Percentiles rank a stretch among this genome's conserved stretches.
Evolutionary conservation across 2,113 vertebrate genomes (phyloP).

Genomic region (Serinus canaria): DNA sequence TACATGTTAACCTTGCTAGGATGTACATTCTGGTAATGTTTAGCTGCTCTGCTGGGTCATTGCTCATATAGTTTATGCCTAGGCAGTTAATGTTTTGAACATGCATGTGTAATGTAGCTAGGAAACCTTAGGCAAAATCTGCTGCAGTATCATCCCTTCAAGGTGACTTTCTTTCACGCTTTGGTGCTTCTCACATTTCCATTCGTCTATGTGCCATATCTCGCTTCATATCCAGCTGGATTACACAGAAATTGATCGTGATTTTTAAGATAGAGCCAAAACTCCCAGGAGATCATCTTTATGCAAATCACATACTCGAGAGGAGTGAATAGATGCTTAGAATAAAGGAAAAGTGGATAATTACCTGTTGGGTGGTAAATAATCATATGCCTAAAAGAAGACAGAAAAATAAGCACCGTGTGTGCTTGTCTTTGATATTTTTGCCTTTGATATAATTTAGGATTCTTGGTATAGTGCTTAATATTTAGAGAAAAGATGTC

Average conservation of each 20-base stretch:
- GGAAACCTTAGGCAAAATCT: slow-evolving; percentile 1
- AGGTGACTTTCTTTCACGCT: slow-evolving; percentile 71
- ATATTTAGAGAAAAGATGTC: slow-evolving; percentile 8
- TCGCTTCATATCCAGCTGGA: slow-evolving; percentile 53
- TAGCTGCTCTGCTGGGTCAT: background rate
- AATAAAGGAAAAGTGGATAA: slow-evolving; percentile 66
- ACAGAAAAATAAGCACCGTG: slow-evolving; percentile 34
- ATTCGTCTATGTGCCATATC: slow-evolving; percentile 4
- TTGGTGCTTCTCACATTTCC: slow-evolving; percentile 60
- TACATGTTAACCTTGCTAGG: background rate
- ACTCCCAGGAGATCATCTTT: slow-evolving; percentile 51
- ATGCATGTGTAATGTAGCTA: background rate
- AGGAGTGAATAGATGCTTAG: slow-evolving; percentile 49
- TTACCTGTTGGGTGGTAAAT: slow-evolving; percentile 67
- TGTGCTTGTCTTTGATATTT: slow-evolving; percentile 39
- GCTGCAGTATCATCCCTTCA: slow-evolving; percentile 38
- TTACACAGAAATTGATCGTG: slow-evolving; percentile 62
- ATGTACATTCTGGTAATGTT: background rate
- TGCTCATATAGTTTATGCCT: background rate
- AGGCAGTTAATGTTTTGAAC: background rate
- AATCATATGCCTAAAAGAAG: slow-evolving; percentile 55
- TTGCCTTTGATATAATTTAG: slow-evolving; percentile 35
- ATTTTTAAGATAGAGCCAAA: slow-evolving; percentile 58
- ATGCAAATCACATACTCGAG: slow-evolving; percentile 37
- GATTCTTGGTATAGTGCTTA: background rate